A percentile compares a stretch with the other conserved stretches of the same genome.
These are phyloP conservation scores for Nematolebias whitei DNA, from an alignment of 2,113 vertebrate species.

Conservation along the genomic window DNA sequence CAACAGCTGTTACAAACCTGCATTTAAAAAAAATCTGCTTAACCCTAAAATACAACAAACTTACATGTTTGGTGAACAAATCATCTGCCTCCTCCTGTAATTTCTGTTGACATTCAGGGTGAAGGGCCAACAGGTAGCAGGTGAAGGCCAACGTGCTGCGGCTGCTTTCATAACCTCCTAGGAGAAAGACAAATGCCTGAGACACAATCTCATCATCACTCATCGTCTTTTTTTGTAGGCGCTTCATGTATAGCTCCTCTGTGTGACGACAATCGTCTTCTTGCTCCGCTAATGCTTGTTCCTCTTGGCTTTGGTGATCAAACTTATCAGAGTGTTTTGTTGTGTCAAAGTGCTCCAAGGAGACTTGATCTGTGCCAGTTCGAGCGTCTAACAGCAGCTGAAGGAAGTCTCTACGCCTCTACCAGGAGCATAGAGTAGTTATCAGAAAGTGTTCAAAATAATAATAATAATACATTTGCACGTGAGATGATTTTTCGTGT, in stretches of 20 bases:
- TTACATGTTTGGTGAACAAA: slow-evolving; percentile 86
- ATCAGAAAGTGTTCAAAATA: too few relatives aligned
- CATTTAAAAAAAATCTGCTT: too few relatives aligned
- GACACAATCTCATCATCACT: slow-evolving; percentile 90
- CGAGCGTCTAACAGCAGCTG: slow-evolving; percentile 89
- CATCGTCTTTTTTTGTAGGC: slow-evolving; percentile 70
- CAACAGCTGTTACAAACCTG: not conserved
- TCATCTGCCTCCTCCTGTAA: slow-evolving; percentile 86
- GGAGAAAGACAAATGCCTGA: slow-evolving; percentile 90
- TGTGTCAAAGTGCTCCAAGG: slow-evolving; percentile 72
- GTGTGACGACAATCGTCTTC: slow-evolving; percentile 3
- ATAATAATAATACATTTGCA: too few relatives aligned
- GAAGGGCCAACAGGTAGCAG: slow-evolving; percentile 88
- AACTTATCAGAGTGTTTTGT: slow-evolving; percentile 55
- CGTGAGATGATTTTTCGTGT: too few relatives aligned
- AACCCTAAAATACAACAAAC: slow-evolving; percentile 64
- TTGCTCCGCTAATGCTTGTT: not conserved
- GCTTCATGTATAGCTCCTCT: slow-evolving; percentile 9
- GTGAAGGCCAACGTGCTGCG: slow-evolving; percentile 87
- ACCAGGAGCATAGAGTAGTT: not conserved
- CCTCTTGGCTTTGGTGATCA: rapidly evolving
- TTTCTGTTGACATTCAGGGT: slow-evolving; percentile 85
- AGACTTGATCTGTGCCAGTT: slow-evolving; percentile 36
- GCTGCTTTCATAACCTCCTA: slow-evolving; percentile 90
- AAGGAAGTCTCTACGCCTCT: slow-evolving; percentile 93